Evolutionary conservation across 2,888 invertebrate genomes (phyloP).

Genomic region (Calliopum simillimum): DNA sequence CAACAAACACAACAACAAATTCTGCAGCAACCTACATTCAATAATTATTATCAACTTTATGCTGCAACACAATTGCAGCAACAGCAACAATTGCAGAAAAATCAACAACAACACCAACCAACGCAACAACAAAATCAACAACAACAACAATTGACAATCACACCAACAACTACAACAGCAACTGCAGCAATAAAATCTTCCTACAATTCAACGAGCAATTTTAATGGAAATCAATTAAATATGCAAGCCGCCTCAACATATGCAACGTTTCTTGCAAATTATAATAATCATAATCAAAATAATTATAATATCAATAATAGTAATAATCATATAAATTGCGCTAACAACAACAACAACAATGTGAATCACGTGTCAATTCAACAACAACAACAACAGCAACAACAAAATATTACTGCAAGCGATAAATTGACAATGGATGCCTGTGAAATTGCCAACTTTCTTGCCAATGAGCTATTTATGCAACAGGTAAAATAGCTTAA

Average conservation of each 20-base stretch:
- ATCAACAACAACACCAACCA: constrained; percentile 37
- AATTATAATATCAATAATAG: constrained; percentile 24
- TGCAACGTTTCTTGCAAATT: constrained; percentile 14
- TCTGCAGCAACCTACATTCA: constrained; percentile 34
- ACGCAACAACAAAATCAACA: constrained; percentile 43
- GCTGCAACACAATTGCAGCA: constrained; percentile 15
- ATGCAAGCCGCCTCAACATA: constrained; percentile 12
- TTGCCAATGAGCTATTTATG: constrained; percentile 86
- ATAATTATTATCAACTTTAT: background rate
- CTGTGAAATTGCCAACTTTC: constrained; percentile 85
- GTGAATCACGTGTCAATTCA: background rate
- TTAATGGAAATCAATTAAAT: background rate
- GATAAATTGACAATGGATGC: constrained; percentile 75
- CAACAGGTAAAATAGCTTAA: constrained; percentile 74
- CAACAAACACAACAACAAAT: constrained; percentile 44
- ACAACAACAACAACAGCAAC: constrained; percentile 32
- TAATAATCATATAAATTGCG: constrained; percentile 38
- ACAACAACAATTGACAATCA: constrained; percentile 33
- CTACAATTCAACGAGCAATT: background rate
- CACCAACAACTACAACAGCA: constrained; percentile 13
- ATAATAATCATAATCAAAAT: constrained; percentile 8
- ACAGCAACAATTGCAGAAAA: constrained; percentile 27
- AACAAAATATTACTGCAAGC: constrained; percentile 19
- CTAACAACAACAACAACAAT: constrained; percentile 30
- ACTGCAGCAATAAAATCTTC: constrained; percentile 21